phyloP scores from a whole-genome alignment of 2,797 vertebrate genomes.

The Cirrhinus molitorella region DNA sequence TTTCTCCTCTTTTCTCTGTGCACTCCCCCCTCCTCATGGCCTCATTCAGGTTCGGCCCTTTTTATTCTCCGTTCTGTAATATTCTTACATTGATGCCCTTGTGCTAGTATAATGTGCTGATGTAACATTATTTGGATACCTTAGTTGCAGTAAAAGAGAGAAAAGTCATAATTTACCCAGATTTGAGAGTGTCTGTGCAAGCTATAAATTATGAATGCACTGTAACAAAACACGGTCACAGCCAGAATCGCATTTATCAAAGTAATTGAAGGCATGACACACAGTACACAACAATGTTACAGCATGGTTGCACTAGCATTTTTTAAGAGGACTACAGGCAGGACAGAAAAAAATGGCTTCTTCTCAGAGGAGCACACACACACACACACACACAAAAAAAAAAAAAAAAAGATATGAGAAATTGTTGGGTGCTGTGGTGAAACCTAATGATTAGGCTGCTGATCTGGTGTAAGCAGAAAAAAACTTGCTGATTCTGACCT shows the following conservation, averaged over 20 bases:
- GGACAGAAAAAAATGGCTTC: slow-evolving; percentile 20
- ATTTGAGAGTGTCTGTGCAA: slow-evolving; percentile 50
- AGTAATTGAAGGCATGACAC: slow-evolving; percentile 55
- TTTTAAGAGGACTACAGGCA: slow-evolving; percentile 29
- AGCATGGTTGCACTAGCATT: slow-evolving; percentile 47
- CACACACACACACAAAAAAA: too few relatives aligned
- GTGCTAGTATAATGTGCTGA: slow-evolving; percentile 42
- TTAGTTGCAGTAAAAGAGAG: slow-evolving; percentile 50
- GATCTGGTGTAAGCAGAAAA: slow-evolving; percentile 74
- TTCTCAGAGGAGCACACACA: slow-evolving; percentile 15
- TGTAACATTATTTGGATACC: slow-evolving; percentile 52
- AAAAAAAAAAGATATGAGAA: not conserved
- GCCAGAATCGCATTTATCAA: slow-evolving; percentile 56
- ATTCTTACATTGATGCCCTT: slow-evolving; percentile 23
- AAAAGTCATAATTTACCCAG: slow-evolving; percentile 59
- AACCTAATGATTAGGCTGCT: slow-evolving; percentile 65
- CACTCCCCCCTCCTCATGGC: not conserved
- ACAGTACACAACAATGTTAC: slow-evolving; percentile 51
- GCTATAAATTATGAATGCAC: slow-evolving; percentile 59
- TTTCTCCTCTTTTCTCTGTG: slow-evolving; percentile 15
- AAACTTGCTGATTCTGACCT: slow-evolving; percentile 73
- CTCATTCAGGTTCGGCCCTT: not conserved
- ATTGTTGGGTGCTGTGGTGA: slow-evolving; percentile 38
- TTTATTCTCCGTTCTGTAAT: not conserved
- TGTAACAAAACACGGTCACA: slow-evolving; percentile 49